Conservation (phyloP, 2,888 invertebrate genomes). For the Chrysolina oricalcia region DNA sequence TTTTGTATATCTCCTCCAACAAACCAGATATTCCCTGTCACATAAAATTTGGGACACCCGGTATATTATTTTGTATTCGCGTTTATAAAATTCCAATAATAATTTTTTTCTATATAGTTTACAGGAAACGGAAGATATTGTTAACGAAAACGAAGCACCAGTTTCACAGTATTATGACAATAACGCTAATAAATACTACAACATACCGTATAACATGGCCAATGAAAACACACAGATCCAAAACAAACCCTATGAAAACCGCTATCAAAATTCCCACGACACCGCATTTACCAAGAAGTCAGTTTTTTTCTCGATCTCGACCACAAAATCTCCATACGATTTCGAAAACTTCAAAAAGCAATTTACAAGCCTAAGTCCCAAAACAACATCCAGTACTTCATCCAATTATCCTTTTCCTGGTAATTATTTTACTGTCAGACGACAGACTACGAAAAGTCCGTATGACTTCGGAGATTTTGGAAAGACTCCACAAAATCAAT, state of each 20-base stretch:
- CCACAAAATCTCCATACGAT: constrained; percentile 67
- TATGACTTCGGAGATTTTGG: constrained; percentile 73
- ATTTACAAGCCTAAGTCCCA: constrained; percentile 56
- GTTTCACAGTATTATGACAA: constrained; percentile 59
- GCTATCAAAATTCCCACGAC: constrained; percentile 46
- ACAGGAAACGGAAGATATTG: constrained; percentile 27
- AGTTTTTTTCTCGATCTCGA: constrained; percentile 61
- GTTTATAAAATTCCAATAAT: neutral
- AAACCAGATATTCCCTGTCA: too few relatives aligned
- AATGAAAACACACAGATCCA: constrained; percentile 36
- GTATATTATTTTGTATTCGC: neutral
- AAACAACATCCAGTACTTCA: constrained; percentile 64
- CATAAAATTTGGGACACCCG: too few relatives aligned
- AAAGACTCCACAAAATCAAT: constrained; percentile 75
- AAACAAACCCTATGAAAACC: constrained; percentile 36
- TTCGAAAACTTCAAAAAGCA: constrained; percentile 62
- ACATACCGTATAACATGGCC: constrained; percentile 42
- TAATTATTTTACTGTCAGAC: constrained; percentile 70
- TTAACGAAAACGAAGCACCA: constrained; percentile 39
- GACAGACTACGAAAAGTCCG: constrained; percentile 75
- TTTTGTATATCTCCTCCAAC: too few relatives aligned
- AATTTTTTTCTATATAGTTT: constrained; percentile 24
- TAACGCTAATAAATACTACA: constrained; percentile 50
- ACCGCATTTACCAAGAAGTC: constrained; percentile 13
- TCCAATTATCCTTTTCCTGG: constrained; percentile 69